A percentile compares a stretch with the other conserved stretches of the same genome.
Conservation (phyloP, 2,888 invertebrate species). For the Xestia ashworthii region DNA sequence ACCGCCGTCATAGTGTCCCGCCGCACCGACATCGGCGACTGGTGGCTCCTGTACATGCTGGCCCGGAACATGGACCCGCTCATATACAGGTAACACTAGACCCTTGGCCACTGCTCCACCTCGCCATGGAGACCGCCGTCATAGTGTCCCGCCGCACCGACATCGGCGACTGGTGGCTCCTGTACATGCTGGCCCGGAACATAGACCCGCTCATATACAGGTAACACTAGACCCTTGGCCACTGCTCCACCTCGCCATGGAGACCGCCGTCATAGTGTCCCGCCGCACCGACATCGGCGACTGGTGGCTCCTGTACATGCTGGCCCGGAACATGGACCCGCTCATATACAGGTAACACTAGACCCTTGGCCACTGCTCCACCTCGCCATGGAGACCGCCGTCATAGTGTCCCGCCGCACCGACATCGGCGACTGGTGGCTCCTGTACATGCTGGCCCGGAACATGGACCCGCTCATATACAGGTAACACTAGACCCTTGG, state of each 20-base stretch:
- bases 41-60: slow-evolving; percentile 97
- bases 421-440: slow-evolving; percentile 98
- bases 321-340: slow-evolving; percentile 97
- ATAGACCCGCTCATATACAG: slow-evolving; percentile 96
- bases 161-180: slow-evolving; percentile 98
- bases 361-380: too few species aligned
- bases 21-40: slow-evolving; percentile 96
- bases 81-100: slow-evolving; percentile 91
- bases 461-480: slow-evolving; percentile 96
- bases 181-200: slow-evolving; percentile 96
- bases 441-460: slow-evolving; percentile 96
- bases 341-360: slow-evolving; percentile 92
- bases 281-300: slow-evolving; percentile 95
- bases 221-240: slow-evolving; percentile 37
- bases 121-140: slow-evolving; percentile 94
- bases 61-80: slow-evolving; percentile 97
- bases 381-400: slow-evolving; percentile 94
- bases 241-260: slow-evolving; percentile 90
- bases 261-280: slow-evolving; percentile 94
- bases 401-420: slow-evolving; percentile 93
- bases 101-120: slow-evolving; percentile 59
- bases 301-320: slow-evolving; percentile 97
- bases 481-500: slow-evolving; percentile 77
- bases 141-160: slow-evolving; percentile 94
- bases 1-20: slow-evolving; percentile 94